These are phyloP conservation scores for Sinosuthora webbiana DNA, from an alignment of 2,113 vertebrate species.

Conservation along the genomic window DNA sequence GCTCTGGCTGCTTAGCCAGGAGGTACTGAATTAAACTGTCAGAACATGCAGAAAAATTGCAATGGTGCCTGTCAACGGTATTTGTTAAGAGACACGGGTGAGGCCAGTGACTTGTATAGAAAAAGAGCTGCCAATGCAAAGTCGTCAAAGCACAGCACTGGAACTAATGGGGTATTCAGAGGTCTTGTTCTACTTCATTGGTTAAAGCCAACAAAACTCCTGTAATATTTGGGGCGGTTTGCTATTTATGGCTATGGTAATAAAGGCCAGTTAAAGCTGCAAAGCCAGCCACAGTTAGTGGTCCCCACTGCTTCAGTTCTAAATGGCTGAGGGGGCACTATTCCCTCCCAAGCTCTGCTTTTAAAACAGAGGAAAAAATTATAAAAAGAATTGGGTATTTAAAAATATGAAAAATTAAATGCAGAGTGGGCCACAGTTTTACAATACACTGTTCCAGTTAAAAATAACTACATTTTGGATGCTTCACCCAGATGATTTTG, in stretches of 20 bases:
- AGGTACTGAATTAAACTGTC: constrained; percentile 87
- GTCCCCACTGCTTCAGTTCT: constrained; percentile 49
- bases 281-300: constrained; percentile 51
- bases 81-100: constrained; percentile 80
- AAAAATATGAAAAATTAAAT: constrained; percentile 28
- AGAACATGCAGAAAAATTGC: constrained; percentile 82
- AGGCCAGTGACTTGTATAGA: constrained; percentile 78
- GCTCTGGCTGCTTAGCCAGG: constrained; percentile 77
- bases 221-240: constrained; percentile 77
- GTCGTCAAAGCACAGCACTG: constrained; percentile 80
- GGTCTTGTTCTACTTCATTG: constrained; percentile 82
- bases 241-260: constrained; percentile 79
- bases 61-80: constrained; percentile 78
- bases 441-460: background rate
- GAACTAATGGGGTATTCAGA: constrained; percentile 85
- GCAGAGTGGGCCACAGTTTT: background rate
- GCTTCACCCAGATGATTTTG: constrained; percentile 10
- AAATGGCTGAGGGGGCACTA: background rate
- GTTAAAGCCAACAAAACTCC: constrained; percentile 83
- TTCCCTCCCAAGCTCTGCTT: background rate
- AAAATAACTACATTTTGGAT: constrained; percentile 41
- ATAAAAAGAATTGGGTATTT: background rate
- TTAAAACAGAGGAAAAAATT: background rate
- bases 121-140: constrained; percentile 77
- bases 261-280: constrained; percentile 77